Evolutionary conservation across 1,140 invertebrate genomes (phyloP).

Genomic region (Zaprionus africanus): DNA sequence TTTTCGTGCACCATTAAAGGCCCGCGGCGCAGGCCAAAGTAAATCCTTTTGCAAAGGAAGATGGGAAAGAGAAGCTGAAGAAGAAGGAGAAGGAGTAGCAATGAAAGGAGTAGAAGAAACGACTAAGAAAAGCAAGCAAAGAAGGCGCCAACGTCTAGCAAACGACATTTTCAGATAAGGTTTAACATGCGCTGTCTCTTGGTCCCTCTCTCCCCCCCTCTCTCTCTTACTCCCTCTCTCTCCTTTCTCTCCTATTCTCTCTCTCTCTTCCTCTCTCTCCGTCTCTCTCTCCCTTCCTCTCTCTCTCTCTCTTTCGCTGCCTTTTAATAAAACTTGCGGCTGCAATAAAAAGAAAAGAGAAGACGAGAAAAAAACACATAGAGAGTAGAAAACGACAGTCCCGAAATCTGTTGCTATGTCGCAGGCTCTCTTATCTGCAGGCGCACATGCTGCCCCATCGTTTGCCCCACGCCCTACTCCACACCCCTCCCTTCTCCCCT

Average conservation of each 20-base stretch:
- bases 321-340: constrained; percentile 80
- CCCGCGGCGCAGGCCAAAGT: constrained; percentile 33
- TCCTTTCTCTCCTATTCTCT: background rate
- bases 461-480: background rate
- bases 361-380: constrained; percentile 21
- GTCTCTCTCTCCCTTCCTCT: no score
- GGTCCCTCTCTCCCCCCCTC: background rate
- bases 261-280: constrained; percentile 8
- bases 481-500: background rate
- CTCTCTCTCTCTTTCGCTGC: constrained; percentile 39
- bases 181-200: constrained; percentile 41
- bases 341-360: constrained; percentile 64
- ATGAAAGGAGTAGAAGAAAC: background rate
- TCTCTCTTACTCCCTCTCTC: background rate
- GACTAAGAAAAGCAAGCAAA: constrained; percentile 12
- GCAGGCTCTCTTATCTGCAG: constrained; percentile 67
- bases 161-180: constrained; percentile 78
- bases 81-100: background rate
- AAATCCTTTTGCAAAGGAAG: constrained; percentile 51
- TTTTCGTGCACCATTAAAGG: background rate
- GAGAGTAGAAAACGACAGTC: constrained; percentile 12
- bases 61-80: no score
- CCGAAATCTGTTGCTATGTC: constrained; percentile 68
- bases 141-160: constrained; percentile 31
- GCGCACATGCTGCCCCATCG: constrained; percentile 41